Percentiles rank a stretch among this genome's conserved stretches.
Conservation (phyloP, 2,888 invertebrate species). For the Xanthorhoe spadicearia region DNA sequence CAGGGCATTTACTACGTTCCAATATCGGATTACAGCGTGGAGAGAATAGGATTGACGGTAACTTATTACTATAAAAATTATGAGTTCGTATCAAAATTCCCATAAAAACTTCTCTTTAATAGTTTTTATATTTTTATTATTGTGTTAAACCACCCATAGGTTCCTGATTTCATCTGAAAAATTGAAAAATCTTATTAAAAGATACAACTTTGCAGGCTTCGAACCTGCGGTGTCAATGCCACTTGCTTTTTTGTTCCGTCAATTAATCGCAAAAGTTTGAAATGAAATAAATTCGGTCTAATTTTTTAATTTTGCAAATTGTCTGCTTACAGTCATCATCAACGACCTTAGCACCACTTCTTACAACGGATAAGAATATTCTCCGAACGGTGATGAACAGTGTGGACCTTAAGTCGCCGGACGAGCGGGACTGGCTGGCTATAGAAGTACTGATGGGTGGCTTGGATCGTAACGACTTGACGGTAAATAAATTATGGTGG, state of each 20-base stretch:
- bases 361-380: conserved; percentile 27
- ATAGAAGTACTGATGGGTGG: conserved; percentile 50
- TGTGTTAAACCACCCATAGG: no score
- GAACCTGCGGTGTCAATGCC: no score
- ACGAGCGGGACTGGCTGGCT: conserved; percentile 55
- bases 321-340: conserved; percentile 37
- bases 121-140: no score
- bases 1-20: conserved; percentile 27
- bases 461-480: conserved; percentile 4
- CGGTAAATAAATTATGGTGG: conserved; percentile 34
- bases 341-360: background rate
- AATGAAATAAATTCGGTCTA: no score
- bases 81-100: no score
- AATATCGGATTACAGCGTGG: conserved; percentile 33
- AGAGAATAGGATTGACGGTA: conserved; percentile 49
- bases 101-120: no score
- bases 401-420: conserved; percentile 48
- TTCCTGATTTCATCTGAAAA: no score
- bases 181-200: no score
- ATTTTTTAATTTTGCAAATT: no score
- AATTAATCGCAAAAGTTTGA: no score
- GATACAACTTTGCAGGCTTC: no score
- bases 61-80: background rate
- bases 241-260: no score
- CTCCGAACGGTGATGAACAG: conserved; percentile 46